phyloP scores from a whole-genome alignment of 2,888 invertebrate species.

The Hipparchia semele region DNA sequence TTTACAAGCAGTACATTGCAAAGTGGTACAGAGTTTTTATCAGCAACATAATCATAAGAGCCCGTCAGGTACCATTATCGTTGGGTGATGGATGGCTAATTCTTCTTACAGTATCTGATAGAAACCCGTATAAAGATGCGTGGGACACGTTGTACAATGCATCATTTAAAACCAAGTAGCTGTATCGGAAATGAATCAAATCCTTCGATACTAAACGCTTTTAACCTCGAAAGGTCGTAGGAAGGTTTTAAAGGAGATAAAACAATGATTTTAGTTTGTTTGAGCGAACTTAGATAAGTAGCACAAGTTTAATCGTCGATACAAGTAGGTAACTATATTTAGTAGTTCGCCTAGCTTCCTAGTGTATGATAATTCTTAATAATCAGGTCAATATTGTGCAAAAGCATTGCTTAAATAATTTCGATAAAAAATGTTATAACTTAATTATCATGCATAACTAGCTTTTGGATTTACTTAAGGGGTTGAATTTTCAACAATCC shows the following conservation, averaged over 20 bases:
- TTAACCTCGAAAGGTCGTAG: conserved; percentile 38
- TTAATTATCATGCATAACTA: no score
- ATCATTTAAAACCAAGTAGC: conserved; percentile 64
- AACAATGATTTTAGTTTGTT: not conserved
- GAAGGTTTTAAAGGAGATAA: conserved; percentile 24
- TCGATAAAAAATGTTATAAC: no score
- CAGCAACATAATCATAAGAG: conserved; percentile 66
- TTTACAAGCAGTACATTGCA: conserved; percentile 13
- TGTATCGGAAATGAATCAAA: conserved; percentile 46
- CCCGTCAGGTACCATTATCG: conserved; percentile 78
- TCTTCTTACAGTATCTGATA: conserved; percentile 66
- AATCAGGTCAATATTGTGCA: no score
- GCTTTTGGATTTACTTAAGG: no score
- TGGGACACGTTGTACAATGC: conserved; percentile 75
- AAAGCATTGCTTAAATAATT: no score
- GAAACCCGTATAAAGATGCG: conserved; percentile 71
- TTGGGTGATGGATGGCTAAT: conserved; percentile 79
- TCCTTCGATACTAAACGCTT: conserved; percentile 40
- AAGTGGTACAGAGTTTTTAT: conserved; percentile 50
- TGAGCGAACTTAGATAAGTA: not conserved
- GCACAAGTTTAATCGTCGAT: not conserved
- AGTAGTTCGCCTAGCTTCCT: no score
- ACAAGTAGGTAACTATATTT: no score
- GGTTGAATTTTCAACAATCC: no score
- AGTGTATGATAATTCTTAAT: no score